Conservation (phyloP, 2,113 vertebrate species). For the Mus pahari region DNA sequence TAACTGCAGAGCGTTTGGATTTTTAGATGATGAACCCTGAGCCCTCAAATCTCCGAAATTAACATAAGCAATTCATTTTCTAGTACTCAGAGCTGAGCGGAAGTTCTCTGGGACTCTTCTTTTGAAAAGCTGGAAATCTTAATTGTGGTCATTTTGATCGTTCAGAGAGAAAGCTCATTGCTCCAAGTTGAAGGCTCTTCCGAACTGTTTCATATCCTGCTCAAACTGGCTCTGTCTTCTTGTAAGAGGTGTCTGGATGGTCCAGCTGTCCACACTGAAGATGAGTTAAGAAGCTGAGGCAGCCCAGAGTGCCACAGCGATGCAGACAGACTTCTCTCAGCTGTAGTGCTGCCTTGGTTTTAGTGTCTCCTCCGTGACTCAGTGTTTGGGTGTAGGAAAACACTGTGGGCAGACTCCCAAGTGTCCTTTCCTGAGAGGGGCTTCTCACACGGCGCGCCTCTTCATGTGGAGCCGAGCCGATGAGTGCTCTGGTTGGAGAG, state of each 20-base stretch:
- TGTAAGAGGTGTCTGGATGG: neutral
- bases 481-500: neutral
- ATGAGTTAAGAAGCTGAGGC: neutral
- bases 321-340: neutral
- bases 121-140: conserved; percentile 7
- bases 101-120: neutral
- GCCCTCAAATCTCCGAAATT: conserved; percentile 34
- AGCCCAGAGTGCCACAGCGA: neutral
- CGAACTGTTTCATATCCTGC: conserved; percentile 7
- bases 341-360: neutral
- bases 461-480: neutral
- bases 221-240: conserved; percentile 28
- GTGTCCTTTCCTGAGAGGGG: neutral
- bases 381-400: neutral
- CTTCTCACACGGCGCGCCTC: neutral
- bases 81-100: conserved; percentile 17
- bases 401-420: neutral
- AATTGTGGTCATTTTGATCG: conserved; percentile 25
- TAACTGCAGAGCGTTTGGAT: conserved; percentile 26
- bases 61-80: conserved; percentile 32
- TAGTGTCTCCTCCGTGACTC: neutral
- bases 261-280: neutral
- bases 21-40: conserved; percentile 18
- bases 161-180: conserved; percentile 42
- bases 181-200: neutral